Percentiles rank a stretch among this genome's conserved stretches.
Evolutionary conservation across 1,140 invertebrate genomes (phyloP).

Genomic region (Trissolcus basalis): DNA sequence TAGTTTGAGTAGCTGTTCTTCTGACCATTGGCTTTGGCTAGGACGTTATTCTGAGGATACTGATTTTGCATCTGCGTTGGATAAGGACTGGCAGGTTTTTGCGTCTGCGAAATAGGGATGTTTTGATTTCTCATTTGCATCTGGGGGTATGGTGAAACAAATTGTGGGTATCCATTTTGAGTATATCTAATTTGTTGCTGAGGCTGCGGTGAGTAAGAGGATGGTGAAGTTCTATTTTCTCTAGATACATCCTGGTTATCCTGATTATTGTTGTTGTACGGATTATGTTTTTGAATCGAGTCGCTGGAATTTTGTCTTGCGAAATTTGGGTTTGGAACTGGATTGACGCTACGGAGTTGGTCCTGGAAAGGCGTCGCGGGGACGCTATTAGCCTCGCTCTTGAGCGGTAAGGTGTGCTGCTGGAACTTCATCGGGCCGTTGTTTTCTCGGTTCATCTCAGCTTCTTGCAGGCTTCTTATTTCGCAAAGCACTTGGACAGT

Average conservation of each 20-base stretch:
- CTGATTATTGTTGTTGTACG: conserved; percentile 50
- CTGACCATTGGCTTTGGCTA: conserved; percentile 33
- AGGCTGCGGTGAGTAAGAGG: conserved; percentile 64
- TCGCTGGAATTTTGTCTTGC: conserved; percentile 64
- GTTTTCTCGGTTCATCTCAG: conserved; percentile 71
- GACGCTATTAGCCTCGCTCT: conserved; percentile 71
- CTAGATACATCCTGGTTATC: conserved; percentile 62
- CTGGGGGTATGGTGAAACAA: conserved; percentile 64
- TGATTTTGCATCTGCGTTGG: conserved; percentile 67
- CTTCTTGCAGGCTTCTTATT: conserved; percentile 74
- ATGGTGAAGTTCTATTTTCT: conserved; percentile 56
- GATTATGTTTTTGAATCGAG: conserved; percentile 46
- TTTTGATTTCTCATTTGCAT: conserved; percentile 67
- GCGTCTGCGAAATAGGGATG: conserved; percentile 63
- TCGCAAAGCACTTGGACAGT: conserved; percentile 77
- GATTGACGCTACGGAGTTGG: conserved; percentile 71
- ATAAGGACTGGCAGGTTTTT: conserved; percentile 71
- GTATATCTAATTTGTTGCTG: conserved; percentile 69
- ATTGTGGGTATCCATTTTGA: conserved; percentile 67
- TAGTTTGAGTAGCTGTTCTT: conserved; percentile 68
- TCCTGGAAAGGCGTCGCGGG: conserved; percentile 73
- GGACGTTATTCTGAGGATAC: conserved; percentile 62
- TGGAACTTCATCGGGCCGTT: conserved; percentile 68
- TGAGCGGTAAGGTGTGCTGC: conserved; percentile 73
- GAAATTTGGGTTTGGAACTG: conserved; percentile 55